Percentiles rank a stretch among this genome's conserved stretches.
Evolutionary conservation across 2,797 vertebrate species (phyloP).

Genomic region (Takifugu ocellatus): DNA sequence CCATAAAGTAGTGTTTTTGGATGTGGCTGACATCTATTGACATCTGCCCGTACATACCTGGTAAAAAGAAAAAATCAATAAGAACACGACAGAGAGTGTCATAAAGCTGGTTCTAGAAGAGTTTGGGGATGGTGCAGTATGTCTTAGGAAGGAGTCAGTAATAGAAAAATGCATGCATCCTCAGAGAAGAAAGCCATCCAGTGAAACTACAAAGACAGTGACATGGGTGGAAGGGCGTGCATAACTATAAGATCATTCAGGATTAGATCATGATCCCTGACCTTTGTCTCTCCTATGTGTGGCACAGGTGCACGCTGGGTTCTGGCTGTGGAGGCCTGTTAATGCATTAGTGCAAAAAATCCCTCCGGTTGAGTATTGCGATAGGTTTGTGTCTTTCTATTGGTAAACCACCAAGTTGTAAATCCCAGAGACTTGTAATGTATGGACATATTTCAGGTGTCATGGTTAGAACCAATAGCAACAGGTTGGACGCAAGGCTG

Average conservation of each 20-base stretch:
- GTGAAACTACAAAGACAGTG: conserved; percentile 58
- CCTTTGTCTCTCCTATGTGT: conserved; percentile 55
- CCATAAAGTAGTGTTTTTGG: conserved; percentile 1
- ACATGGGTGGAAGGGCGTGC: conserved; percentile 43
- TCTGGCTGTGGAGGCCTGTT: conserved; percentile 16
- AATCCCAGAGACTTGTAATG: conserved; percentile 69
- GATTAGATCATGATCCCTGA: conserved; percentile 67
- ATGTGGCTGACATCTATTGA: conserved; percentile 15
- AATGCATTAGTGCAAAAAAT: conserved; percentile 51
- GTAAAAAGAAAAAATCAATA: conserved; percentile 12
- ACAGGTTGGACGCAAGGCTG: conserved; percentile 25
- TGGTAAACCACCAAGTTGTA: conserved; percentile 38
- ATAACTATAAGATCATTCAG: conserved; percentile 27
- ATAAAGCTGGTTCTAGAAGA: conserved; percentile 58
- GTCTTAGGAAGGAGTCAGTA: conserved; percentile 14
- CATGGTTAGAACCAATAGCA: conserved; percentile 32
- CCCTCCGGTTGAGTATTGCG: conserved; percentile 52
- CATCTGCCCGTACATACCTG: conserved; percentile 6
- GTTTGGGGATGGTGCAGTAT: conserved; percentile 51
- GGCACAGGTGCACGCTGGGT: conserved; percentile 31
- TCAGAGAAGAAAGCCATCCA: conserved; percentile 45
- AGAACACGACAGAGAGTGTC: conserved; percentile 16
- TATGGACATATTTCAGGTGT: conserved; percentile 42
- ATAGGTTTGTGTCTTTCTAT: conserved; percentile 54
- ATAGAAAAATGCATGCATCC: conserved; percentile 56